Evolutionary conservation across 2,113 vertebrate species (phyloP).

Genomic region (Pomatostomus ruficeps): DNA sequence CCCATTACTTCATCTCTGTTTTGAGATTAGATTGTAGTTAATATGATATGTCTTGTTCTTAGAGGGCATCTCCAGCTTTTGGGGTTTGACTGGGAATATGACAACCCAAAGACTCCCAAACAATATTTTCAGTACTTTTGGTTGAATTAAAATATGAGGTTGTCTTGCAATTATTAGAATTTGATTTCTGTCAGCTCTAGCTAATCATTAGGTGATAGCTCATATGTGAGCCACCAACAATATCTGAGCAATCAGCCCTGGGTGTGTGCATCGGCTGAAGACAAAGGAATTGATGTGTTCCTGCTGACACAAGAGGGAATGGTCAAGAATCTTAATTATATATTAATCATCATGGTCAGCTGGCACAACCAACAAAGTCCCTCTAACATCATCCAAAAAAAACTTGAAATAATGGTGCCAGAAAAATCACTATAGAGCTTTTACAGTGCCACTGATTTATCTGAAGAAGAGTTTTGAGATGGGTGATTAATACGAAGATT

Average conservation of each 20-base stretch:
- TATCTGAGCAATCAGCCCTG: neutral
- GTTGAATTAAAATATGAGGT: neutral
- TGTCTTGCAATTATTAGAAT: neutral
- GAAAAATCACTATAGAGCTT: neutral
- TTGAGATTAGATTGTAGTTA: neutral
- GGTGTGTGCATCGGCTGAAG: neutral
- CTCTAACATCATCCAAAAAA: neutral
- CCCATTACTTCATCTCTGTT: neutral
- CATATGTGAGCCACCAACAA: neutral
- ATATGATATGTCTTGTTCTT: neutral
- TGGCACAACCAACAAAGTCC: neutral
- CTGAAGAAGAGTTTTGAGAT: neutral
- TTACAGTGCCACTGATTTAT: neutral
- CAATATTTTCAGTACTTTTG: neutral
- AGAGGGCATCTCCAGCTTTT: neutral
- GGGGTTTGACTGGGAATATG: neutral
- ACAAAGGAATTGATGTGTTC: slow-evolving; percentile 6
- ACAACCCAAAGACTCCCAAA: neutral
- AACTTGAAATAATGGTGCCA: neutral
- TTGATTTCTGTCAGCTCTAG: neutral
- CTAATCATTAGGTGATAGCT: slow-evolving; percentile 5
- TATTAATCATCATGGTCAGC: neutral
- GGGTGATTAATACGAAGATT: neutral
- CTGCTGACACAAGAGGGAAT: slow-evolving; percentile 14
- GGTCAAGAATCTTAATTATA: slow-evolving; percentile 9